Evolutionary conservation across 2,888 invertebrate genomes (phyloP), one percentile per base, ranked within the genome.

Genomic region (Hypomecis atomaria): DNA sequence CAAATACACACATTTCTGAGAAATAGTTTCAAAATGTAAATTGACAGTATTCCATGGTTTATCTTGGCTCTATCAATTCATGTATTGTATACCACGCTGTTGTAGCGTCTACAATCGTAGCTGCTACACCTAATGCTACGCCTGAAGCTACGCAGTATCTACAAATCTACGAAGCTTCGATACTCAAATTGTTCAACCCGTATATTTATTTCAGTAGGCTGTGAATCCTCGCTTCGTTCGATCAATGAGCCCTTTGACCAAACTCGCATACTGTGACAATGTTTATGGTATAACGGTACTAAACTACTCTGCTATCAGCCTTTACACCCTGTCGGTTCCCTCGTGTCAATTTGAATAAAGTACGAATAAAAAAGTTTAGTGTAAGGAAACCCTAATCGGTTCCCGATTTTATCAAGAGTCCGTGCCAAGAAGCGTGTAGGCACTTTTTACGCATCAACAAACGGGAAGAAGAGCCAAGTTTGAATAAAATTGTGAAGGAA

Each of bases 301-400:
- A 85, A 87, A 88, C 81, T 82, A 81, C 78, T 76, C 67, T 76
- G 81, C 83, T 87, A 86, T 88, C 87, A 78, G 84, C 76, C 75
- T 80, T 87, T 84, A 87, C 87, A 82, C 83, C 75, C 87, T 80
- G 81, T 77, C 82, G 79, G 80, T 77, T 82, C 75, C 74, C 76
- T 81, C 77, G 73, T 79, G 83, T 84, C 86, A 79, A 86, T 87
- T 87, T 86, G 82, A 87, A 88, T 88, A 88, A 88, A 85, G 80
- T 79, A 76, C 77, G 77, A 84, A 82, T 85, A 85, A 86, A 86
- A 81, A 87, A 83, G 80, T 83, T 78, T 82, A 81, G 81, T 81
- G 78, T 82, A 81, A 81, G 84, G 81, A 78, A 77, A 76, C 76
- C 81, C 80, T 85, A 84, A 84, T 83, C 84, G 81, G 76, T 76